Evolutionary conservation across 2,888 invertebrate genomes (phyloP), one percentile per base, ranked within the genome.

Genomic region (Pecten maximus): DNA sequence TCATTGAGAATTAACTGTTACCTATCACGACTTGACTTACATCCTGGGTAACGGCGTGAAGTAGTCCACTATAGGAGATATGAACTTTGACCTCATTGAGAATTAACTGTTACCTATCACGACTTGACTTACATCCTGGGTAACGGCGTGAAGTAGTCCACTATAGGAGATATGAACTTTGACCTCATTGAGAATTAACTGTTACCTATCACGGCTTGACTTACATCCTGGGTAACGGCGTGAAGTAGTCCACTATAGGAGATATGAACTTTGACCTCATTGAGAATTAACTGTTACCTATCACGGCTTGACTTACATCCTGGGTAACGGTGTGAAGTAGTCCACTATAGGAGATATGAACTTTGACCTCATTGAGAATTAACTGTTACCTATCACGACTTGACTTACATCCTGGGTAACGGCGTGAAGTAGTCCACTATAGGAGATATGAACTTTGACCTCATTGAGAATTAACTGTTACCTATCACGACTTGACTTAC

Each of bases 341-440:
- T 39, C 99, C 99, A 97, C 99, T 99, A 97, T 99, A 99, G 3
- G 99, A 99, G n/a, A n/a, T n/a, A n/a, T n/a, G n/a, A n/a, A n/a
- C n/a, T n/a, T n/a, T n/a, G n/a, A n/a, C n/a, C n/a, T n/a, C n/a
- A n/a, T n/a, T n/a, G n/a, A n/a, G n/a, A n/a, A n/a, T n/a, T n/a
- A n/a, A n/a, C n/a, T n/a, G n/a, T n/a, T n/a, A n/a, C n/a, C n/a
- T n/a, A n/a, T n/a, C n/a, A n/a, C n/a, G 35, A 16, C 19, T 40
- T 87, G 91, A 96, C 98, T 98, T 97, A 99, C 99, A 97, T 99
- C 99, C 97, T 99, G 99, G 40, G 99, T 98, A 93, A 99, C 98
- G 94, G 99, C 99, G 97, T 99, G 99, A 93, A 99, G 98, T 89
- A 99, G 98, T 39, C 99, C 99, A 97, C 99, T 99, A 97, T 99